Evolutionary conservation across 2,113 vertebrate species (phyloP).

Genomic region (Prunella himalayana): DNA sequence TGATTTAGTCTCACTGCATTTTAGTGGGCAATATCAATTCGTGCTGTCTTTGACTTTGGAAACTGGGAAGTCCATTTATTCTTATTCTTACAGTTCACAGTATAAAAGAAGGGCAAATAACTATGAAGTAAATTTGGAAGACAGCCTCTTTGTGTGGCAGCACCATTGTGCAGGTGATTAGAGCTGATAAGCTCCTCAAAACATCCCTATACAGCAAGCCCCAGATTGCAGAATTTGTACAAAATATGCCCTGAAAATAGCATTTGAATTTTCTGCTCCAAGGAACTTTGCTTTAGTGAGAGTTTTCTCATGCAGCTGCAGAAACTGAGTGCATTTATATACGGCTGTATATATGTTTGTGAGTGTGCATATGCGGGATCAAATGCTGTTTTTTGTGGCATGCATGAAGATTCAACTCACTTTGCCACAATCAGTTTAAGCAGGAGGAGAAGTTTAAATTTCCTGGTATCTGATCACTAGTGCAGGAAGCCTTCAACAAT

Average conservation of each 20-base stretch:
- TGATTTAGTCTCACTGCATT: conserved; percentile 76
- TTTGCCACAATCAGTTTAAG: background rate
- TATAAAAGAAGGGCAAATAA: background rate
- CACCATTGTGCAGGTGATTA: background rate
- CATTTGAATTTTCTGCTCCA: background rate
- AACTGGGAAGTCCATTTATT: conserved; percentile 60
- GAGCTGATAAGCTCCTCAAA: background rate
- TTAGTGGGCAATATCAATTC: conserved; percentile 68
- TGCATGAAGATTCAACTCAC: background rate
- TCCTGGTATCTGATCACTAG: background rate
- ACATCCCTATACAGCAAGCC: background rate
- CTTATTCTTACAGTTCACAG: conserved; percentile 5
- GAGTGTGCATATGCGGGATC: background rate
- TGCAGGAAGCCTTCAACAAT: background rate
- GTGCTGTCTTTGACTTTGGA: conserved; percentile 67
- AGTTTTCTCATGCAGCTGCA: background rate
- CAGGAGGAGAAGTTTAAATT: background rate
- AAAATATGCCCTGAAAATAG: background rate
- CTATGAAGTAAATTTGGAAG: background rate
- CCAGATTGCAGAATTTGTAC: background rate
- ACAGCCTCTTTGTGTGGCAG: background rate
- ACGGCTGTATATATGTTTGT: background rate
- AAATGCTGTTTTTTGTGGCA: background rate
- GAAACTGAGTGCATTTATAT: background rate
- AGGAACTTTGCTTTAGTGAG: background rate